Evolutionary conservation across 2,797 vertebrate species (phyloP), one percentile per base, ranked within the genome.

Genomic region (Coregonus sp.): DNA sequence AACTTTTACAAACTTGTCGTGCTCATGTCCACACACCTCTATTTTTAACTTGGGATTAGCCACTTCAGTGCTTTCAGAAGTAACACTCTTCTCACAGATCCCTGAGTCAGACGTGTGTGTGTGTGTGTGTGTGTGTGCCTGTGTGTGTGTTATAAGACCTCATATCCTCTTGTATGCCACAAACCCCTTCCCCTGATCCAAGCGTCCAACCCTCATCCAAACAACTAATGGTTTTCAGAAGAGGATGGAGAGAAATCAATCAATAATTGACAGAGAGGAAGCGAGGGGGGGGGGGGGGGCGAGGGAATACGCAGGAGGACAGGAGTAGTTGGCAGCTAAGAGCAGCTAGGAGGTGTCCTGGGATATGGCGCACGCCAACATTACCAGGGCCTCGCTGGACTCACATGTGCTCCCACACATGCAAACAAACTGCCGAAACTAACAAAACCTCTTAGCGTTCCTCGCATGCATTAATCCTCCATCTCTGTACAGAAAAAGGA

Each of bases 381-480:
- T 61, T 69, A 35, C 4, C 1, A 5, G 31, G 67, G 33, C 31
- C 67, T 37, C 16, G 31, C 67, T 69, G 31, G 18, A 65, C 25
- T 25, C 25, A 25, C 25, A 25, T 25, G 25, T 25, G 25, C 25
- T 25, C 25, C 25, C 25, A 25, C 63, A 31, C 63, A 31, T 14
- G 4, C 25, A 61, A 20, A 61, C 59, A 61, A 11, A 63, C 20
- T 63, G 59, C 2, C 59, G 12, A 25, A 29, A 25, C 9, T 25
- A 12, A 47, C 40, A 2, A 47, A 47, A 80, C 73, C 81, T 88
- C 81, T 86, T 81, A 81, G 82, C 81, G 70, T 74, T 84, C 81
- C 83, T 89, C 84, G 83, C 87, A 80, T 83, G 81, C 85, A 84
- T 83, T 85, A 84, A 87, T 82, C 80, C 83, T 78, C 75, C 85